Conservation (phyloP, 2,888 invertebrate genomes). For the Tenthredo scrophulariae region DNA sequence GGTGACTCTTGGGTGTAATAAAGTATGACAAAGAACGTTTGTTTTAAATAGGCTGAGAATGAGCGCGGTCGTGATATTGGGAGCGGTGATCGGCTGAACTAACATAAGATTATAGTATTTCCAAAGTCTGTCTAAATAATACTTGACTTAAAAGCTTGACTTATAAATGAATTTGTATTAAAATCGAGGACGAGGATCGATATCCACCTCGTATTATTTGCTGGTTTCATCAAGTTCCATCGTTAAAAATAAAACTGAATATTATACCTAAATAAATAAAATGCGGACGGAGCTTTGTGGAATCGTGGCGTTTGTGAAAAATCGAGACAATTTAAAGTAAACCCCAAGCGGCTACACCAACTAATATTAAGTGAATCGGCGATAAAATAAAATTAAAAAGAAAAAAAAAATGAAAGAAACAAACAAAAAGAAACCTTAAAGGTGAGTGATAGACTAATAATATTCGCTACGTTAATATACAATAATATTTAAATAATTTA, state of each 20-base stretch:
- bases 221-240: conserved; percentile 53
- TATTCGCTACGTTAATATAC: neutral
- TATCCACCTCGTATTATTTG: conserved; percentile 45
- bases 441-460: conserved; percentile 48
- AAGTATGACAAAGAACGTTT: conserved; percentile 32
- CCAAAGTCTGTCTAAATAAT: conserved; percentile 38
- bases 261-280: conserved; percentile 15
- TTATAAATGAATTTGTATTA: neutral
- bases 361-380: conserved; percentile 41
- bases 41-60: conserved; percentile 27
- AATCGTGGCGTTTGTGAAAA: conserved; percentile 15
- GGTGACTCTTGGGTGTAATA: conserved; percentile 80
- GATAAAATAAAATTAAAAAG: neutral
- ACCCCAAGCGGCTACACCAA: conserved; percentile 29
- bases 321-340: neutral
- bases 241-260: conserved; percentile 31
- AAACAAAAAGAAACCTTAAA: conserved; percentile 17
- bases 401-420: neutral
- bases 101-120: conserved; percentile 41
- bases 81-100: conserved; percentile 24
- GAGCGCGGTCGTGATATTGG: conserved; percentile 18
- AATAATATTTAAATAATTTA: conserved; percentile 49
- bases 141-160: neutral
- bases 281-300: conserved; percentile 5
- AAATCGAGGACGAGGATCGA: neutral